Evolutionary conservation across 2,888 invertebrate genomes (phyloP), one percentile per base, ranked within the genome.

Genomic region (Tipula confusa): DNA sequence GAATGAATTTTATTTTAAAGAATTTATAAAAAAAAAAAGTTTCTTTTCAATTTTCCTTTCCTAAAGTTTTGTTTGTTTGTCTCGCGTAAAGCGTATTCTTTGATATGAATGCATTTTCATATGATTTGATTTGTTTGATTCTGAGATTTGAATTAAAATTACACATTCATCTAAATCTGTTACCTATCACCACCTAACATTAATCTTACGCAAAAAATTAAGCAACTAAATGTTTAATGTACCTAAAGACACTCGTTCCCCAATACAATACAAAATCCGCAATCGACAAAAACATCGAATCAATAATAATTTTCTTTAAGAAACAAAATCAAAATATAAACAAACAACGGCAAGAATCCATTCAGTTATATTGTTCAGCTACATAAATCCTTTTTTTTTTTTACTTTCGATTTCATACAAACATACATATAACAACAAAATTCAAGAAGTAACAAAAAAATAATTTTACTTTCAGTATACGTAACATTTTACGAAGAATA

Each of bases 361-460:
- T 64, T 64, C 43, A 43, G 24, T 64, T 64, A 64, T 64, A 64
- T 64, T 24, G 64, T 64, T 64, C 64, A 64, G 64, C 64, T 64
- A 64, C 24, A 64, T 64, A 64, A 64, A 64, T 64, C 64, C 64
- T 64, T 64, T 64, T 38, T 64, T 64, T 64, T 38, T 64, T 64
- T n/a, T 43, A 64, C 64, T 64, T 64, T 64, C 64, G 64, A 64
- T 64, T 64, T 64, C 64, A 1, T 24, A 64, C 24, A 64, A 24
- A 24, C 24, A 24, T 9, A n/a, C n/a, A n/a, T n/a, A n/a, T n/a
- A 64, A 64, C 64, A 64, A 64, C 43, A 48, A 18, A 64, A 64
- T 11, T 24, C 24, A 24, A 64, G 64, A 64, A 64, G 24, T 64
- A 64, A 64, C 24, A 64, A 43, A 43, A 36, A 36, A 43, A 64